Evolutionary conservation across 2,888 invertebrate species (phyloP).

Genomic region (Protophormia terraenovae): DNA sequence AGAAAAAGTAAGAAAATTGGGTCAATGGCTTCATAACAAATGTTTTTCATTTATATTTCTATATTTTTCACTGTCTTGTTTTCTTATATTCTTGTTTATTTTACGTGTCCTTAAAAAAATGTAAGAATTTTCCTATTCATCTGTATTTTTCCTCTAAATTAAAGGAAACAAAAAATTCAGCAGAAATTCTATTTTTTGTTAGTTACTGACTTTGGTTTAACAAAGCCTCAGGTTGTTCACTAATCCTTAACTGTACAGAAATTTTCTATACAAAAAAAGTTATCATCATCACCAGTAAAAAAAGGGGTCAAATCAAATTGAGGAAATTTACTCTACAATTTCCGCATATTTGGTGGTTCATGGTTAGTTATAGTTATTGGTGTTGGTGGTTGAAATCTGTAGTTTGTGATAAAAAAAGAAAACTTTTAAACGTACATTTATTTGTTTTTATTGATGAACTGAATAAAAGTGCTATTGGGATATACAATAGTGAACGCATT

Average conservation of each 20-base stretch:
- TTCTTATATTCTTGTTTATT: background rate
- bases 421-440: background rate
- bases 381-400: background rate
- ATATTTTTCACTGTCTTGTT: background rate
- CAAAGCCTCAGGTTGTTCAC: background rate
- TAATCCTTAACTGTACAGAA: background rate
- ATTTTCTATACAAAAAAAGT: background rate
- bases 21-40: conserved; percentile 22
- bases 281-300: background rate
- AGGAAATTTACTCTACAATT: background rate
- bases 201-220: background rate
- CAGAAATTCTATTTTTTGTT: background rate
- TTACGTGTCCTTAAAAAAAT: background rate
- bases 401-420: background rate
- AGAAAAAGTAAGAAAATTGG: background rate
- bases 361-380: background rate
- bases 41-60: background rate
- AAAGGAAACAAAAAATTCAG: background rate
- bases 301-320: conserved; percentile 1
- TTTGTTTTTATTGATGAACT: background rate
- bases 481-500: background rate
- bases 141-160: background rate
- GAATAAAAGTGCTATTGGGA: background rate
- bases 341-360: background rate
- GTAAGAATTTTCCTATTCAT: background rate